Evolutionary conservation across 2,797 vertebrate species (phyloP), one percentile per base, ranked within the genome.

Genomic region (Oceanodroma leucorhoa): DNA sequence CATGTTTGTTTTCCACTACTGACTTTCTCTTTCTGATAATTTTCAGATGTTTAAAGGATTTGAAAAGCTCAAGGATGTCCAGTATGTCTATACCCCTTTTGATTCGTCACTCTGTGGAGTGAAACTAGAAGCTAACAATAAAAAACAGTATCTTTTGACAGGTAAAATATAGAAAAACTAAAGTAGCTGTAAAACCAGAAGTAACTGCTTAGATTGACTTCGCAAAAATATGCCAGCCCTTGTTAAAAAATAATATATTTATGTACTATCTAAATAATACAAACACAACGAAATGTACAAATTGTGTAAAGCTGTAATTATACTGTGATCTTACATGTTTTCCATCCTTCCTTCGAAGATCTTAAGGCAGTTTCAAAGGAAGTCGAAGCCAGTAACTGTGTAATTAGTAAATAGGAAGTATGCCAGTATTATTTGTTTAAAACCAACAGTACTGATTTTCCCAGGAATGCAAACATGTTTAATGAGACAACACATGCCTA

Each of bases 1-100:
- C 20, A 3, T 34, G 27, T 41, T 55, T 76, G 20, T 79, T 77
- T 90, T 48, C 50, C 45, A n/a, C 22, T 61, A 3, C 69, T 94
- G 65, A 95, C 46, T 45, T 75, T 50, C n/a, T 77, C 60, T 94
- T 94, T 93, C 83, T 90, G 93, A 71, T 89, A 34, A 87, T 64
- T 96, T 97, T 86, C 95, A 99, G 99, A 99, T 99, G 98, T 99
- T 99, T 95, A 99, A 99, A 98, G 99, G 99, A 51, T 99, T 99
- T 95, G 98, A 99, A 96, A 99, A 98, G 94, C 96, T 98, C 89
- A 99, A 99, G 94, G 98, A 99, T 73, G 98, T 99, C 95, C 98
- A 99, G 92, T 99, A 98, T 45, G 98, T 99, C 94, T 99, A 99
- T 88, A 99, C 99, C 4, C 98, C 99, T 19, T 98, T 98, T 75